phyloP scores from a whole-genome alignment of 2,113 vertebrate species.

The Bettongia penicillata region DNA sequence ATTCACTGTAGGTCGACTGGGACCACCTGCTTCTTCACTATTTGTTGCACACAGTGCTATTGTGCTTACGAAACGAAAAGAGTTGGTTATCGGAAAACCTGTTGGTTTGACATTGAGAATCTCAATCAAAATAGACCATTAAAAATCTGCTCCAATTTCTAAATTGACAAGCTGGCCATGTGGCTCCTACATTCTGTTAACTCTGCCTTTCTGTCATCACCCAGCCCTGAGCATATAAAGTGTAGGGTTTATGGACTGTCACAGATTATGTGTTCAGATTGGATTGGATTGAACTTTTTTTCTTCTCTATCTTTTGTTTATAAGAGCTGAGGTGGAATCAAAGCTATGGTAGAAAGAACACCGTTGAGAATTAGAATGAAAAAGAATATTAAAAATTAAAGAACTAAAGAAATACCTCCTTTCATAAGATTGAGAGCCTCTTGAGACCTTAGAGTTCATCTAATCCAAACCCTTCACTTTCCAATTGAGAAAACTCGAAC shows the following conservation, averaged over 20 bases:
- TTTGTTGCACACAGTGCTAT: conserved; percentile 80
- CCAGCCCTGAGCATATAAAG: conserved; percentile 79
- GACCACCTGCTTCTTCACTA: conserved; percentile 80
- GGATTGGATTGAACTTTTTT: conserved; percentile 70
- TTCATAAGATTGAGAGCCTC: conserved; percentile 38
- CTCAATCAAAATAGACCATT: conserved; percentile 82
- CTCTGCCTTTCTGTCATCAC: conserved; percentile 81
- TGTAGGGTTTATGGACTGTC: conserved; percentile 76
- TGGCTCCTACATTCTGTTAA: conserved; percentile 81
- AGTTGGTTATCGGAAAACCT: conserved; percentile 83
- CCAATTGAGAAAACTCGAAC: not conserved
- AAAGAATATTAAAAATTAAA: conserved; percentile 41
- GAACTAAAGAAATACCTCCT: conserved; percentile 38
- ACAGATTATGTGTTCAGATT: conserved; percentile 76
- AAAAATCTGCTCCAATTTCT: conserved; percentile 83
- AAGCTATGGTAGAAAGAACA: conserved; percentile 37
- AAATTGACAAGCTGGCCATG: conserved; percentile 82
- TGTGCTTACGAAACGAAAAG: conserved; percentile 80
- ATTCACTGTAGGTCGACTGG: conserved; percentile 74
- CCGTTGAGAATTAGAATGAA: not conserved
- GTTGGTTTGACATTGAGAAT: conserved; percentile 83
- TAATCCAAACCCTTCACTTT: not conserved
- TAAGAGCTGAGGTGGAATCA: conserved; percentile 62
- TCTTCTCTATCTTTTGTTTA: conserved; percentile 77
- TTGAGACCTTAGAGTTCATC: conserved; percentile 53